Percentiles rank a stretch among this genome's conserved stretches.
Evolutionary conservation across 37 sponge, comb jelly and placozoan species (phyloP).

Genomic region (Chondrilla cf. caribensis): DNA sequence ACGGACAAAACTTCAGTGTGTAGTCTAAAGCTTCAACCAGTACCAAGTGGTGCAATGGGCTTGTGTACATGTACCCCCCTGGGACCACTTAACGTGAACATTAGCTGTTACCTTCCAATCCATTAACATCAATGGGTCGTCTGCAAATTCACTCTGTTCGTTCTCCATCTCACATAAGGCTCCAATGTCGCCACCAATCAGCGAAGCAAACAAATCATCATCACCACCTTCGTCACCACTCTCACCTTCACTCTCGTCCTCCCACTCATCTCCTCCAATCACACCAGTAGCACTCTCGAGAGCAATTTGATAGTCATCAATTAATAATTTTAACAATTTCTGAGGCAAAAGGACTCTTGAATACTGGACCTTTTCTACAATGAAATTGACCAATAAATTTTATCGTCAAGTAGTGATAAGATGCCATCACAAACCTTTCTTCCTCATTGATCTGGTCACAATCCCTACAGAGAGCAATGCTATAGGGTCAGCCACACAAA

Average conservation of each 20-base stretch:
- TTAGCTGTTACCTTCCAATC: slow-evolving; percentile 59
- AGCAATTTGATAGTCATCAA: slow-evolving; percentile 50
- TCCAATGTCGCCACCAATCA: slow-evolving; percentile 6
- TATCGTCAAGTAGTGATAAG: no score
- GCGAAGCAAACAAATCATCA: background rate
- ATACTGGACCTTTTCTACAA: background rate
- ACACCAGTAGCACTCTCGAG: slow-evolving; percentile 42
- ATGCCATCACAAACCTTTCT: slow-evolving; percentile 16
- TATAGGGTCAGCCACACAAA: background rate
- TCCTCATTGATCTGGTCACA: slow-evolving; percentile 47
- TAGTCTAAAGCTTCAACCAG: no score
- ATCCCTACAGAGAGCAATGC: slow-evolving; percentile 38
- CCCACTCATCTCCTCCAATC: background rate
- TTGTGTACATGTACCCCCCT: no score
- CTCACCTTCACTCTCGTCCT: slow-evolving; percentile 19
- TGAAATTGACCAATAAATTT: no score
- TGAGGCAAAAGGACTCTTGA: slow-evolving; percentile 53
- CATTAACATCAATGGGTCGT: slow-evolving; percentile 63
- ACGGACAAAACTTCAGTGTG: no score
- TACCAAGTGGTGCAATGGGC: no score
- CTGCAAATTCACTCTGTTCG: slow-evolving; percentile 70
- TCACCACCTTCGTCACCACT: slow-evolving; percentile 2
- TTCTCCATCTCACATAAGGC: slow-evolving; percentile 46
- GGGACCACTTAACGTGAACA: no score
- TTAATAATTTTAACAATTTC: slow-evolving; percentile 64